Percentiles rank a stretch among this genome's conserved stretches.
Evolutionary conservation across 2,888 invertebrate species (phyloP).

Genomic region (Dioctria rufipes): DNA sequence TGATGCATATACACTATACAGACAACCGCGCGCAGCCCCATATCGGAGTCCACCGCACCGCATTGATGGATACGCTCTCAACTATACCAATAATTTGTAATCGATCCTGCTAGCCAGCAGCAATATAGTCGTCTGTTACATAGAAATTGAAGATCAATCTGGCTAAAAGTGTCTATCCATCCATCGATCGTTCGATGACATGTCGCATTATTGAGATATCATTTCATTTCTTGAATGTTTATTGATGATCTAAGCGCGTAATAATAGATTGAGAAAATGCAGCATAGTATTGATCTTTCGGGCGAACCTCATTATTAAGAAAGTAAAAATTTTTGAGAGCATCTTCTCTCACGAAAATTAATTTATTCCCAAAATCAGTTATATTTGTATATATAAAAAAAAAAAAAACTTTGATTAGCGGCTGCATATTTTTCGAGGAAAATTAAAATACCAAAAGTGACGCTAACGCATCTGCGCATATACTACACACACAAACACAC

Average conservation of each 20-base stretch:
- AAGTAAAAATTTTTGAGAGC: too few species aligned
- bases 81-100: constrained; percentile 13
- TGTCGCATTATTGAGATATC: constrained; percentile 40
- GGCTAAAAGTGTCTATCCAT: constrained; percentile 29
- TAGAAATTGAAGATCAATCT: neutral
- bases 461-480: neutral
- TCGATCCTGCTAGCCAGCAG: constrained; percentile 22
- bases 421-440: constrained; percentile 29
- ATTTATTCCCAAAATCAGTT: constrained; percentile 46
- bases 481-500: too few species aligned
- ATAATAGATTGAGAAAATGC: neutral
- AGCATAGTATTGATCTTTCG: neutral
- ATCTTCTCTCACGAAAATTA: neutral
- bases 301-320: too few species aligned
- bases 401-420: constrained; percentile 30
- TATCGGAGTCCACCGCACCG: neutral
- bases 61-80: constrained; percentile 19
- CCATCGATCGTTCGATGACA: constrained; percentile 44
- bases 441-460: constrained; percentile 43
- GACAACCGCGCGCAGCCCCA: neutral
- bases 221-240: constrained; percentile 24
- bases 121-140: constrained; percentile 3
- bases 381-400: constrained; percentile 12
- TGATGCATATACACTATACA: neutral
- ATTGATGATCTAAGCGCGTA: constrained; percentile 20